A percentile compares a stretch with the other conserved stretches of the same genome.
Evolutionary conservation across 2,113 vertebrate species (phyloP).

Genomic region (Caracal caracal): DNA sequence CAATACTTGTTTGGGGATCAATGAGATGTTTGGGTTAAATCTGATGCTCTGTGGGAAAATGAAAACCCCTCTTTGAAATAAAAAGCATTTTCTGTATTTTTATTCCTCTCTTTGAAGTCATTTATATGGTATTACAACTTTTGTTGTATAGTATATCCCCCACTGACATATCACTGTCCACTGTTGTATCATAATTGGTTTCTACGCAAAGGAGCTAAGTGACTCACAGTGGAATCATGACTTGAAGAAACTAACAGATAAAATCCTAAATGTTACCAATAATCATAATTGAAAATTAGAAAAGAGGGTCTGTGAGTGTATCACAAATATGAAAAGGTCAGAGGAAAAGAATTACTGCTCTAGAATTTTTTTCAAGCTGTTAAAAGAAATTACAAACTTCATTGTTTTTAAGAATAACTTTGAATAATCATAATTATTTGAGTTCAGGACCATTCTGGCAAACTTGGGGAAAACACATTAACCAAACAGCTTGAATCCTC

Average conservation of each 20-base stretch:
- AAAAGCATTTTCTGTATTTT: neutral
- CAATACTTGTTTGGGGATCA: neutral
- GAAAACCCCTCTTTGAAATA: conserved; percentile 11
- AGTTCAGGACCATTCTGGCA: neutral
- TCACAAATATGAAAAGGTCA: neutral
- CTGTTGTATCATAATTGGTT: neutral
- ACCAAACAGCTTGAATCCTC: neutral
- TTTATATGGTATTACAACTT: neutral
- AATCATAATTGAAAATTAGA: neutral
- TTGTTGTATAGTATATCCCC: neutral
- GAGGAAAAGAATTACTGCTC: neutral
- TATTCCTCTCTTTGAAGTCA: neutral
- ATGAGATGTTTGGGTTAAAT: neutral
- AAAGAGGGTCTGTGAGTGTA: neutral
- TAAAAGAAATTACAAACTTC: neutral
- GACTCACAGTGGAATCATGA: conserved; percentile 1
- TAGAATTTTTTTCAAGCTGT: neutral
- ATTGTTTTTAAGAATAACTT: conserved; percentile 12
- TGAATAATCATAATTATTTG: conserved; percentile 1
- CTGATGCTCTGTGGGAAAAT: conserved; percentile 3
- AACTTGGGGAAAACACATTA: neutral
- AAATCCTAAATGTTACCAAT: neutral
- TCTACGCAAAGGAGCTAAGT: neutral
- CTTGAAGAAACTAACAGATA: neutral
- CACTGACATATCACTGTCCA: neutral